Base-by-base conservation (phyloP, 2,888 invertebrate species). In the Eupsilia transversa region DNA sequence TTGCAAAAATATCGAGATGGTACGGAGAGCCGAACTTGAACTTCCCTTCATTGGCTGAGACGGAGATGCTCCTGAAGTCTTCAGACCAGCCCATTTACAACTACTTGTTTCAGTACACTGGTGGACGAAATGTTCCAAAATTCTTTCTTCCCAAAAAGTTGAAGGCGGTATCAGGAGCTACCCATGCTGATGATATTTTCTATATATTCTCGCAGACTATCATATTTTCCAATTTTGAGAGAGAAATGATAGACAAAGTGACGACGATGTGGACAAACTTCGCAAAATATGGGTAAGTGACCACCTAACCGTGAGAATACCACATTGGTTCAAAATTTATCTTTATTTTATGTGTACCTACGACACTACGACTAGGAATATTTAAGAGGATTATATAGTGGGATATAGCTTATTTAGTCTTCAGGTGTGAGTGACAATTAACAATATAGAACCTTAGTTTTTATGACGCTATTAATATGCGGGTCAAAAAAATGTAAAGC, bases 191-290 rank as follows among this genome's bases (percentile, higher is more conserved):
- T 70, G 95, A 95, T 0, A 38, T 95, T 9, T 94, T 95, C 57
- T 96, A 96, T 74, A 72, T 96, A 41, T 96, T 96, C 78, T 92
- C 92, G 20, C 93, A 93, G 54, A 67, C 80, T 3, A 0, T 90
- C 0, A 3, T 91, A 0, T 88, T 91, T 0, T 79, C 87, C 0
- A 74, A 93, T 12, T 92, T 93, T 54, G 95, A 95, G 72, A 80
- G 74, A 7, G 79, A 89, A 49, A 94, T 94, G 91, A 93, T 95
- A 33, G 87, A 94, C 0, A 90, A 80, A 64, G 87, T 95, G 85
- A 91, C 94, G 0, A 92, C 93, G 0, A 69, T 95, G 86, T 95
- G 94, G 95, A 94, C 94, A 0, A 94, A 95, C 77, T 95, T 95
- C 77, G 95, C 94, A 0, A 95, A 95, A 87, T 93, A 90, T 82